Conservation (phyloP, 2,113 vertebrate species). For the Notarius quadriscutis region DNA sequence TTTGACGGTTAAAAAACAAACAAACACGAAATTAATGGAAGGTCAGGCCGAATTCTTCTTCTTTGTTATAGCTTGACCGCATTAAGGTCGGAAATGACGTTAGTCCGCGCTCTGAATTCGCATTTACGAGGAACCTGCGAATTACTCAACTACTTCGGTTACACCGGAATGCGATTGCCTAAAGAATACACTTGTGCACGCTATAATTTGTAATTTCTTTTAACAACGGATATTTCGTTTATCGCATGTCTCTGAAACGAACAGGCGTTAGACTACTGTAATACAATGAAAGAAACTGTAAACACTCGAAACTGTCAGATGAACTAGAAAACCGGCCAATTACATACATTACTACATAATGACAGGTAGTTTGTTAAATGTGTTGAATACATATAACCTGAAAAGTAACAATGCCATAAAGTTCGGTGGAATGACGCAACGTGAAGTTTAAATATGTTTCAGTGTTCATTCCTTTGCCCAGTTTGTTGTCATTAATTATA, state of each 20-base stretch:
- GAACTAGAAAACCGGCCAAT: not conserved
- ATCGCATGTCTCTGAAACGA: not conserved
- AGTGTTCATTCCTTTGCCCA: too few species aligned
- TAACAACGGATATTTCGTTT: not conserved
- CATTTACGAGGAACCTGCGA: not conserved
- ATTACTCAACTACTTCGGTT: not conserved
- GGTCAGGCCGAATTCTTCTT: too few species aligned
- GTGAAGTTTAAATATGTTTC: too few species aligned
- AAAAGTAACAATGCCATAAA: not conserved
- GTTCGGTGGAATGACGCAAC: too few species aligned
- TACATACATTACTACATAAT: not conserved
- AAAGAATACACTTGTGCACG: not conserved
- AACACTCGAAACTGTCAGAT: not conserved
- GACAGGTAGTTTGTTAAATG: not conserved
- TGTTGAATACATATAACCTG: not conserved
- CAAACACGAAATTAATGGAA: too few species aligned
- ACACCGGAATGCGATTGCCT: not conserved
- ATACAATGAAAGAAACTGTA: not conserved
- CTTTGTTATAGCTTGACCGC: too few species aligned
- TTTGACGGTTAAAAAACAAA: too few species aligned
- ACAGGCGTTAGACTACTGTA: not conserved
- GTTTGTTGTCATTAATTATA: too few species aligned
- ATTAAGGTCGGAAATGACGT: not conserved
- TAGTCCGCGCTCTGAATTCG: not conserved
- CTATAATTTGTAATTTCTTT: too few species aligned